phyloP scores from a whole-genome alignment of 2,888 invertebrate genomes.

The Eudemis profundana region DNA sequence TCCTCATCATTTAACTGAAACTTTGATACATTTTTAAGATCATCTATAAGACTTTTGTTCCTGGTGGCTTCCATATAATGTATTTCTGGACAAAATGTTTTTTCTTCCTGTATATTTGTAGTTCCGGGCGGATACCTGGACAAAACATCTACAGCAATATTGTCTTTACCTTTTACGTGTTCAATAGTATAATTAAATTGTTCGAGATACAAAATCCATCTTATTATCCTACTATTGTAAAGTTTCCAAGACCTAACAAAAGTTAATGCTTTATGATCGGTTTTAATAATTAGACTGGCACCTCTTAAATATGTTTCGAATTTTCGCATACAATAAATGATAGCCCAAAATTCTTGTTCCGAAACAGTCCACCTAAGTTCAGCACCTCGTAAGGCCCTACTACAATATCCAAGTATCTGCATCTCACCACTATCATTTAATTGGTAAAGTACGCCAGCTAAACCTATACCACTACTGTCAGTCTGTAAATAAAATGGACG shows the following conservation, averaged over 20 bases:
- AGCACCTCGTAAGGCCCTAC: conserved; percentile 46
- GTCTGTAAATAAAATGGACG: conserved; percentile 46
- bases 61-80: background rate
- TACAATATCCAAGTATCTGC: conserved; percentile 48
- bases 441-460: conserved; percentile 47
- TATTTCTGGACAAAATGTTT: conserved; percentile 15
- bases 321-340: conserved; percentile 50
- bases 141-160: conserved; percentile 52
- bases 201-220: conserved; percentile 52
- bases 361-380: conserved; percentile 49
- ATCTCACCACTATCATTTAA: conserved; percentile 21
- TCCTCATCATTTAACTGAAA: conserved; percentile 34
- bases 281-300: conserved; percentile 47
- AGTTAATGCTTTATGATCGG: conserved; percentile 52
- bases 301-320: conserved; percentile 50
- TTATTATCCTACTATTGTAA: conserved; percentile 47
- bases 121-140: conserved; percentile 47
- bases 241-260: conserved; percentile 52
- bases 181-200: conserved; percentile 49
- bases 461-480: conserved; percentile 49
- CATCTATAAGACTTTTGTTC: background rate
- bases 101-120: conserved; percentile 11
- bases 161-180: conserved; percentile 50
- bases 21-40: conserved; percentile 9
- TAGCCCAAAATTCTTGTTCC: conserved; percentile 52